Base-by-base conservation (phyloP, 2,888 invertebrate genomes). In the Trichopoda pennipes region DNA sequence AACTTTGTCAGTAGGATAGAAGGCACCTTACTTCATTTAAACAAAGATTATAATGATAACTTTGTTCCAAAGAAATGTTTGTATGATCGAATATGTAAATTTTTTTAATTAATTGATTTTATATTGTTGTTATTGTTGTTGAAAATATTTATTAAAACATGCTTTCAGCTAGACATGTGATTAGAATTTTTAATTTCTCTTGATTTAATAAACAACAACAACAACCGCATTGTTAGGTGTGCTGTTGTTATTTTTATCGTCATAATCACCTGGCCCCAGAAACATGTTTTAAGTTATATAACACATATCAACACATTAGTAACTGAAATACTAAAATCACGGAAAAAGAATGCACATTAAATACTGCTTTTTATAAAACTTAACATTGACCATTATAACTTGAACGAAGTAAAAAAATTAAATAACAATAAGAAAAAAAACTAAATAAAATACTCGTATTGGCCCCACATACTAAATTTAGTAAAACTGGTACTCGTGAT, bases 231-330 rank as follows among this genome's bases (percentile, higher is more conserved):
- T 12, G 38, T 12, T 38, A 38, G 1, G 8, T 28, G 2, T 17
- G 14, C 53, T 68, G 10, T 75, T 44, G 16, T 28, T 42, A 4
- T 44, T 53, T 19, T 61, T 21, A 21, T 7, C 38, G 7, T 38
- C 38, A 38, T 47, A 35, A 60, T 79, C 78, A 53, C 21, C 19
- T 63, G 61, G 55, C 35, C 42, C 28, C 35, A 58, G 60, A 79
- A 75, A 82, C 79, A 75, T 76, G 82, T 79, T 82, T 79, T 47
- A 68, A 77, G 75, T 82, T 82, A 75, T 82, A 75, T 72, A 82
- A 82, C 19, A 42, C 10, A 58, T 16, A 38, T 16, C 47, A 28
- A 53, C 16, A 42, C 60, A 63, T 17, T 12, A 38, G 14, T 51
- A 69, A 53, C 21, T 53, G 28, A 38, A 49, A 38, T 1, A 28